Evolutionary conservation across 2,797 vertebrate species (phyloP).

Genomic region (Pseudocheirus occidentalis): DNA sequence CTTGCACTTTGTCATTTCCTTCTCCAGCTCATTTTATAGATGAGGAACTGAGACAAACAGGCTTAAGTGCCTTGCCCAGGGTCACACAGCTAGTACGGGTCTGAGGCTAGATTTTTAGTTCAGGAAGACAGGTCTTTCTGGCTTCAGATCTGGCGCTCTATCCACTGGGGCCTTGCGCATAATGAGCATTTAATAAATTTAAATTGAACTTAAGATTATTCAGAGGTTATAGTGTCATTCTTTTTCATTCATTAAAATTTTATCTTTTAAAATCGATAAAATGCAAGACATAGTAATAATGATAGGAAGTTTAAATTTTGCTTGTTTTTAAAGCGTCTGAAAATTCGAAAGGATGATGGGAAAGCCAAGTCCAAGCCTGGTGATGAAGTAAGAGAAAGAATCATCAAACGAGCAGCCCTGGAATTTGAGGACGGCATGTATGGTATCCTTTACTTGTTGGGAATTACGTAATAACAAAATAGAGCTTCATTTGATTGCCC

Average conservation of each 20-base stretch:
- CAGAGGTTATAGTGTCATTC: not conserved
- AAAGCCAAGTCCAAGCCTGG: constrained; percentile 90
- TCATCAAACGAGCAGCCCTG: constrained; percentile 95
- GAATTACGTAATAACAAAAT: rapidly evolving
- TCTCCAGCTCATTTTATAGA: not conserved
- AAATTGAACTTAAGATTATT: not conserved
- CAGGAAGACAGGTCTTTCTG: not conserved
- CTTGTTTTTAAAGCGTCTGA: constrained; percentile 89
- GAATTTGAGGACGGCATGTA: constrained; percentile 99
- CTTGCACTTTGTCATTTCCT: not conserved
- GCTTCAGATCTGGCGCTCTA: not conserved
- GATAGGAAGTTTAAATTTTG: constrained; percentile 50
- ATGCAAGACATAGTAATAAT: constrained; percentile 36
- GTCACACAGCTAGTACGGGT: not conserved
- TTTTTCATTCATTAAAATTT: constrained; percentile 25
- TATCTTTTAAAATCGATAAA: constrained; percentile 29
- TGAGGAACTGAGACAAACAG: not conserved
- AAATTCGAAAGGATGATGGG: constrained; percentile 86
- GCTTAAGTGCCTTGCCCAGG: not conserved
- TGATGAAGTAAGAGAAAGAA: constrained; percentile 93
- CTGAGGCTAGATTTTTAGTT: not conserved
- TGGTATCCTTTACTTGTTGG: constrained; percentile 90
- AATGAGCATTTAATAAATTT: not conserved
- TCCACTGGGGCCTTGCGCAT: not conserved
- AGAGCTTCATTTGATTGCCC: not conserved